A percentile compares a stretch with the other conserved stretches of the same genome.
These are phyloP conservation scores for Vandiemenella viatica DNA, from an alignment of 2,888 invertebrate genomes.

Conservation along the genomic window DNA sequence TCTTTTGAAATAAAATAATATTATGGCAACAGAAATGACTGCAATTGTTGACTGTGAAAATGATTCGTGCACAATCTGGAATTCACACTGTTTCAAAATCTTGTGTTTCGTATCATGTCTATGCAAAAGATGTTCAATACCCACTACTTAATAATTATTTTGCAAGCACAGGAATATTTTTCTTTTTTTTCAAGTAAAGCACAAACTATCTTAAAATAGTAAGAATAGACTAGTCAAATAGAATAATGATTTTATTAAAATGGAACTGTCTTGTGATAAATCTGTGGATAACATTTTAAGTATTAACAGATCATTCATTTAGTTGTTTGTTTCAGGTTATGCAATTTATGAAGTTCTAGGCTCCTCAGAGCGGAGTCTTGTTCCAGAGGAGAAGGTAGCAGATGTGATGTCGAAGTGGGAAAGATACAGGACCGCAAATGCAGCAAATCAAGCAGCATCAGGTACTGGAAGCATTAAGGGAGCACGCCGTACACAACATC, in stretches of 20 bases:
- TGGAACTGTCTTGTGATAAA: background rate
- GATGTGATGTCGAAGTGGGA: slow-evolving; percentile 96
- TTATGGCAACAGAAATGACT: too few relatives aligned
- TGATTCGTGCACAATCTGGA: too few relatives aligned
- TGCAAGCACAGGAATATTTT: too few relatives aligned
- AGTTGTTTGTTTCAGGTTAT: slow-evolving; percentile 43
- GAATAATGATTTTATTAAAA: background rate
- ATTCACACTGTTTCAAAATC: too few relatives aligned
- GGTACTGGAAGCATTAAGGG: slow-evolving; percentile 23
- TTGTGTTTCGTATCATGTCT: too few relatives aligned
- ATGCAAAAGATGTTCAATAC: too few relatives aligned
- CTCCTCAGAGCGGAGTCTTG: slow-evolving; percentile 68
- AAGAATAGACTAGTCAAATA: background rate
- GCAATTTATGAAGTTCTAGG: slow-evolving; percentile 86
- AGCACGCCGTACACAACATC: slow-evolving; percentile 37
- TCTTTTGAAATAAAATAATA: too few relatives aligned
- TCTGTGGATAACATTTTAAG: background rate
- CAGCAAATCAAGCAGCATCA: slow-evolving; percentile 27
- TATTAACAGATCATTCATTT: background rate
- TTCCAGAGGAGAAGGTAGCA: slow-evolving; percentile 74
- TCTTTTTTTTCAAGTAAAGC: too few relatives aligned
- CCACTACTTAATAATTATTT: too few relatives aligned
- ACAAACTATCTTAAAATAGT: too few relatives aligned
- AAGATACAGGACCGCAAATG: slow-evolving; percentile 59
- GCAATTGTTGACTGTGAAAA: too few relatives aligned